Conservation (phyloP, 2,797 vertebrate species). For the Cichlasoma orientale region DNA sequence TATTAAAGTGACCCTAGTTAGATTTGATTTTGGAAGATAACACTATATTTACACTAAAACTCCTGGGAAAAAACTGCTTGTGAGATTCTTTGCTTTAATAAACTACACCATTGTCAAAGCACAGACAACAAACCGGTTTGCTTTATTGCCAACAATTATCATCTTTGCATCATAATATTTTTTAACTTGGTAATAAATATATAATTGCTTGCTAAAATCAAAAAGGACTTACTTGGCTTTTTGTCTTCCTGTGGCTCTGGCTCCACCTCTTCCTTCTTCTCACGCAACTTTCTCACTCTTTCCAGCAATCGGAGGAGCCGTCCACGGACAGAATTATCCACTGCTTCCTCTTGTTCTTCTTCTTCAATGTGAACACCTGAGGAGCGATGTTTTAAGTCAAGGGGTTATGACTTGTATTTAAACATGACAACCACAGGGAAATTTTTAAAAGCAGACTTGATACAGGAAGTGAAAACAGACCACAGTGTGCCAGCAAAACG, state of each 20-base stretch:
- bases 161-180: not conserved
- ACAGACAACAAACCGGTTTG: not conserved
- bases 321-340: slow-evolving; percentile 86
- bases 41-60: not conserved
- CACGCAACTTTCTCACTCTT: slow-evolving; percentile 83
- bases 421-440: not conserved
- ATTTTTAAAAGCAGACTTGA: not conserved
- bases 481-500: slow-evolving; percentile 88
- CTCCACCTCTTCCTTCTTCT: slow-evolving; percentile 78
- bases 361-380: slow-evolving; percentile 87
- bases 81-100: not conserved
- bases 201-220: not conserved
- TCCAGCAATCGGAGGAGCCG: slow-evolving; percentile 85
- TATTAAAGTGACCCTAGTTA: not conserved
- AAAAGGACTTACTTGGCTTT: slow-evolving; percentile 84
- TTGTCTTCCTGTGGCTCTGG: slow-evolving; percentile 86
- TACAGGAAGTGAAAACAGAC: slow-evolving; percentile 73
- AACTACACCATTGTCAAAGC: not conserved
- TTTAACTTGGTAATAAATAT: not conserved
- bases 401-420: no score
- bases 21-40: not conserved
- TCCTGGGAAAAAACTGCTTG: not conserved
- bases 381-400: not conserved
- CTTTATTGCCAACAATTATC: not conserved
- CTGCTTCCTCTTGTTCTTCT: slow-evolving; percentile 86